Evolutionary conservation across 1,140 invertebrate species (phyloP).

Genomic region (Liolophura sinensis): DNA sequence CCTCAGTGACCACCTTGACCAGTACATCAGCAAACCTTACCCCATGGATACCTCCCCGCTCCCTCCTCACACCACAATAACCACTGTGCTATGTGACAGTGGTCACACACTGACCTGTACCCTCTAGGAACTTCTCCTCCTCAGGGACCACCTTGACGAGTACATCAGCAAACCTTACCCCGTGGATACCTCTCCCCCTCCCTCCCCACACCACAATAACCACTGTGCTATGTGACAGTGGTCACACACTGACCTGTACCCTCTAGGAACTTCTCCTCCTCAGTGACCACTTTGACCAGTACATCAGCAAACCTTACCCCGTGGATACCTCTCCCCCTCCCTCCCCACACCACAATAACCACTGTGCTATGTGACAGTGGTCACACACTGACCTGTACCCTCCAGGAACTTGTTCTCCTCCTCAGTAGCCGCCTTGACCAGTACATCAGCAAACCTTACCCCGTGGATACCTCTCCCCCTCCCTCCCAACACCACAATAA

Average conservation of each 20-base stretch:
- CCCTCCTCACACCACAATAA: too few species aligned
- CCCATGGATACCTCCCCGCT: too few species aligned
- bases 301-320: conserved; percentile 88
- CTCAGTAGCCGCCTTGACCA: conserved; percentile 82
- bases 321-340: too few species aligned
- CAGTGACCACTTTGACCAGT: conserved; percentile 82
- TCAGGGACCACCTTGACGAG: conserved; percentile 83
- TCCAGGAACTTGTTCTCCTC: conserved; percentile 77
- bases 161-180: conserved; percentile 89
- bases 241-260: conserved; percentile 65
- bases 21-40: conserved; percentile 93
- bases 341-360: too few species aligned
- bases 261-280: conserved; percentile 76
- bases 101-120: conserved; percentile 66
- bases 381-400: conserved; percentile 65
- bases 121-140: conserved; percentile 74
- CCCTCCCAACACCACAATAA: too few species aligned
- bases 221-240: too few species aligned
- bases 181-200: too few species aligned
- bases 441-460: conserved; percentile 89
- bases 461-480: too few species aligned
- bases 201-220: too few species aligned
- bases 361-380: too few species aligned
- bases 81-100: too few species aligned
- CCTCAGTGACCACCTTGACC: conserved; percentile 79